Evolutionary conservation across 2,797 vertebrate species (phyloP).

Genomic region (Australoheros facetus): DNA sequence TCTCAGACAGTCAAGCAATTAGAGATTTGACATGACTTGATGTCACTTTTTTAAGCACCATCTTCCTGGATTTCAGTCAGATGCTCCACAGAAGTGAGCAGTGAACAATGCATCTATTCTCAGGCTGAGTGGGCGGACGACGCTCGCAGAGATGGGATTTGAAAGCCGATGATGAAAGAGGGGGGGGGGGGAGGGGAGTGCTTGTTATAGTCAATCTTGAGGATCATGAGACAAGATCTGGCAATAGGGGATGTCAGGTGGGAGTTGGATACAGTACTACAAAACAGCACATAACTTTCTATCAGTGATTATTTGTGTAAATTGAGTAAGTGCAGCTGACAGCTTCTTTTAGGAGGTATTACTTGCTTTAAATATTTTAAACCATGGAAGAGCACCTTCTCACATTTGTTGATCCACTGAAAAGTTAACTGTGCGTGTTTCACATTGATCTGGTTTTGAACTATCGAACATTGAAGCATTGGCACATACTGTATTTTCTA

Average conservation of each 20-base stretch:
- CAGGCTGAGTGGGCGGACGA: slow-evolving; percentile 57
- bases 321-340: slow-evolving; percentile 12
- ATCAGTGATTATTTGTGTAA: neutral
- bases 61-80: slow-evolving; percentile 43
- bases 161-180: slow-evolving; percentile 58
- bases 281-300: neutral
- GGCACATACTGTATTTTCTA: neutral
- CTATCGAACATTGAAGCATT: neutral
- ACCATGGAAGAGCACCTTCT: neutral
- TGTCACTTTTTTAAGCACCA: slow-evolving; percentile 12
- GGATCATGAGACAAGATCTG: slow-evolving; percentile 38
- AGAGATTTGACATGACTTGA: slow-evolving; percentile 21
- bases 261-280: slow-evolving; percentile 12
- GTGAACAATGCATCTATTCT: slow-evolving; percentile 68
- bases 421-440: neutral
- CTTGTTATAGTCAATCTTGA: slow-evolving; percentile 57
- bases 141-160: slow-evolving; percentile 25
- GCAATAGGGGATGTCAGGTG: slow-evolving; percentile 25
- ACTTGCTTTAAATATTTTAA: slow-evolving; percentile 38
- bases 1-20: neutral
- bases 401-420: neutral
- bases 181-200: slow-evolving; percentile 52
- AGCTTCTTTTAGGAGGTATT: neutral
- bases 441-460: neutral
- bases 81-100: slow-evolving; percentile 36